phyloP scores from a whole-genome alignment of 2,113 vertebrate genomes.

The Zosterops japonicus region DNA sequence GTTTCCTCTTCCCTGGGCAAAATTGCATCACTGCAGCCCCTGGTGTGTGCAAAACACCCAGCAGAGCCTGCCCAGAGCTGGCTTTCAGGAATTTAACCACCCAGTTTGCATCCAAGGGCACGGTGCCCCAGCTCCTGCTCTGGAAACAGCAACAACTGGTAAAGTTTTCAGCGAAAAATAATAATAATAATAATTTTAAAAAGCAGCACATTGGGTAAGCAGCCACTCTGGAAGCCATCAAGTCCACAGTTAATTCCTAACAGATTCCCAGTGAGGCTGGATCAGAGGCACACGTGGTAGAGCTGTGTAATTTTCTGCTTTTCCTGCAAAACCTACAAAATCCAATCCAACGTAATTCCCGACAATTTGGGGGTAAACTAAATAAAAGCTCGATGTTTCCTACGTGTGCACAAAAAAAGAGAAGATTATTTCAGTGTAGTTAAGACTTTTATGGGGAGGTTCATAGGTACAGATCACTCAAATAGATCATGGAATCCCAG shows the following conservation, averaged over 20 bases:
- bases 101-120: not conserved
- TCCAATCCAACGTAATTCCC: not conserved
- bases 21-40: not conserved
- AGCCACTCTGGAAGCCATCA: not conserved
- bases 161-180: not conserved
- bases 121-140: not conserved
- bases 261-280: not conserved
- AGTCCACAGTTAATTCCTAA: not conserved
- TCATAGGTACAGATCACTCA: not conserved
- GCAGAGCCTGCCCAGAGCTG: not conserved
- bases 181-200: not conserved
- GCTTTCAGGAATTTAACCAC: not conserved
- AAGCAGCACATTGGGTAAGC: not conserved
- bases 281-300: not conserved
- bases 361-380: not conserved
- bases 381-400: not conserved
- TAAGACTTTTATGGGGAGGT: not conserved
- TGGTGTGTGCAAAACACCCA: not conserved
- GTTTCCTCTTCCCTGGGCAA: not conserved
- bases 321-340: not conserved
- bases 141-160: not conserved
- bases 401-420: accelerated
- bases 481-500: not conserved
- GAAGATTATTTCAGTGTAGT: not conserved
- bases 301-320: not conserved